A percentile compares a stretch with the other conserved stretches of the same genome.
Evolutionary conservation across 2,797 vertebrate species (phyloP).

Genomic region (Gorsachius magnificus): DNA sequence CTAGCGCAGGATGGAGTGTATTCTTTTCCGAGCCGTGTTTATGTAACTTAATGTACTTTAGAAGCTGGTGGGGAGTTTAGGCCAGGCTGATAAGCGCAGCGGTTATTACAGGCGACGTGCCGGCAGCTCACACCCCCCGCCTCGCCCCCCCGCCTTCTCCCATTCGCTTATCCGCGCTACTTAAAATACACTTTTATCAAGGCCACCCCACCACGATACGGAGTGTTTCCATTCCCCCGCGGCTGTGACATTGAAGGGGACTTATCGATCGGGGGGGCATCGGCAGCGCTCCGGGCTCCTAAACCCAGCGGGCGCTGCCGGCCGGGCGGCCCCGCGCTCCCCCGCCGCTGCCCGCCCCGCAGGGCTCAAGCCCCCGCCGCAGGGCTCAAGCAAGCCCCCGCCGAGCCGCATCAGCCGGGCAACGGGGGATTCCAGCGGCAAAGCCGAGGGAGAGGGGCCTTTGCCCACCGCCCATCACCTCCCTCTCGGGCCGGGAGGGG

Average conservation of each 20-base stretch:
- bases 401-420: background rate
- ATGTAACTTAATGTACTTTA: slow-evolving; percentile 74
- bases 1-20: slow-evolving; percentile 35
- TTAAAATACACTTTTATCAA: slow-evolving; percentile 70
- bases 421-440: background rate
- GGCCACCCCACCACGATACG: slow-evolving; percentile 69
- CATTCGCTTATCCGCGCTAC: slow-evolving; percentile 15
- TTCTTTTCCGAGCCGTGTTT: slow-evolving; percentile 71
- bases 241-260: slow-evolving; percentile 32
- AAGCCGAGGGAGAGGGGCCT: background rate
- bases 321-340: background rate
- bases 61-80: slow-evolving; percentile 58
- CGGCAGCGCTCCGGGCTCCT: background rate
- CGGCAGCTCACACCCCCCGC: slow-evolving; percentile 14
- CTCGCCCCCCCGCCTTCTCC: background rate
- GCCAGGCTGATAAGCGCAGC: slow-evolving; percentile 72
- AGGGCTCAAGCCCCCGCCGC: background rate
- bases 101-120: slow-evolving; percentile 59
- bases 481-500: background rate
- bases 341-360: background rate
- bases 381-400: background rate
- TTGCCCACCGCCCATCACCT: background rate
- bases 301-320: background rate
- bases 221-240: slow-evolving; percentile 49
- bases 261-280: background rate